Base-by-base conservation (phyloP, 1,140 invertebrate species). In the Drosophila yakuba region DNA sequence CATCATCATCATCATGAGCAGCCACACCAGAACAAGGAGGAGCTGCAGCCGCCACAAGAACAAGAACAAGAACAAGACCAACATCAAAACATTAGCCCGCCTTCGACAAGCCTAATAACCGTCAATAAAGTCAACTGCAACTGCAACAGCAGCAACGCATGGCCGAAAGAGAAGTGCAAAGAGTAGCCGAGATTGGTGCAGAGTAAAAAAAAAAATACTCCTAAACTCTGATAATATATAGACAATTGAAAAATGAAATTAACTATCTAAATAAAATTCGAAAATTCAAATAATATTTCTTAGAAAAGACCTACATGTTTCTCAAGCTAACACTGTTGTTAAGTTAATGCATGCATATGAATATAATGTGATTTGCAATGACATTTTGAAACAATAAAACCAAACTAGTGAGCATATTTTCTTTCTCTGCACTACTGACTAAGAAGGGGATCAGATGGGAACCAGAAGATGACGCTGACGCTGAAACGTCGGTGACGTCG, bases 91-190 rank as follows among this genome's bases (percentile, higher is more conserved):
- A 89, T 84, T 89, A 89, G 66, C 64, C 84, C 84, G 84, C 84
- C 84, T 89, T 89, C 84, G 77, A 89, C 84, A 89, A 84, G 84
- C 80, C 85, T 89, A 89, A 89, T 89, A 89, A 89, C 85, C 84
- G 85, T 90, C 84, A 89, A 89, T 90, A 74, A 78, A 89, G 74
- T 90, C 80, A 88, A 88, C 75, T 78, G 57, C 74, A 78, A 72
- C 68, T 72, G 68, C 68, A 72, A 48, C 64, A 71, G 28, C 51
- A 51, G 45, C 64, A 71, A 78, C 74, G 73, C 74, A 77, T 60
- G 35, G 47, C 52, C 51, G 54, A 62, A 36, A 44, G 36, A 43
- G n/a, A 62, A 48, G 28, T 39, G 11, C 28, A 25, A 11, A 43
- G 45, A 43, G 10, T n/a, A 64, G 12, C 12, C 17, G n/a, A 44